phyloP scores from a whole-genome alignment of 2,113 vertebrate genomes.

The Electrona antarctica region DNA sequence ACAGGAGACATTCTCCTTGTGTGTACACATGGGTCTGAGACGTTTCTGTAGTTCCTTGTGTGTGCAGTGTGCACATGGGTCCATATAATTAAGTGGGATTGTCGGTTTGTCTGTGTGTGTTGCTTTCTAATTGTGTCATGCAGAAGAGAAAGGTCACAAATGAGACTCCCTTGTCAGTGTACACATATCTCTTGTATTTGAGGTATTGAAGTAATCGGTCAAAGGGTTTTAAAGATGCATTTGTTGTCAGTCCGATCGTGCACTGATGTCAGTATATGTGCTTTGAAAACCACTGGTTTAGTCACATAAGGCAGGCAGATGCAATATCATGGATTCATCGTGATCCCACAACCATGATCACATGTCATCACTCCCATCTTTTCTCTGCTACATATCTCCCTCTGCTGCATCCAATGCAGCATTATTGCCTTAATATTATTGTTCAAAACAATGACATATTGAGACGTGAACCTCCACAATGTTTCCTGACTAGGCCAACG shows the following conservation, averaged over 20 bases:
- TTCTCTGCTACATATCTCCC: constrained; percentile 2
- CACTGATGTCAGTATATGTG: not conserved
- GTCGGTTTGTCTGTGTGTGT: constrained; percentile 13
- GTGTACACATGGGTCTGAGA: constrained; percentile 18
- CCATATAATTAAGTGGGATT: constrained; percentile 41
- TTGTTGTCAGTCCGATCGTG: constrained; percentile 16
- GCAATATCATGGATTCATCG: constrained; percentile 8
- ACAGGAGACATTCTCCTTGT: not conserved
- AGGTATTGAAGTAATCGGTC: not conserved
- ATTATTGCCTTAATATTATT: constrained; percentile 48
- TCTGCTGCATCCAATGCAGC: constrained; percentile 26
- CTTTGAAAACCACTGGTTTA: constrained; percentile 8
- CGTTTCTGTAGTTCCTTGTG: constrained; percentile 29
- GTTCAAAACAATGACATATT: constrained; percentile 27
- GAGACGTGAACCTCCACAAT: constrained; percentile 11
- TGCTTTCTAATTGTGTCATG: constrained; percentile 31
- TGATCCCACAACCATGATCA: constrained; percentile 53
- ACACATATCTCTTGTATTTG: constrained; percentile 50
- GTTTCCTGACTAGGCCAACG: not conserved
- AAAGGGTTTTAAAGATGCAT: constrained; percentile 5
- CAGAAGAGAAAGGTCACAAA: constrained; percentile 20
- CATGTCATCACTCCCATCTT: constrained; percentile 9
- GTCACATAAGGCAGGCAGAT: constrained; percentile 30
- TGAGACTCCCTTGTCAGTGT: constrained; percentile 31
- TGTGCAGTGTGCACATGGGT: constrained; percentile 30